Evolutionary conservation across 2,888 invertebrate genomes (phyloP), one percentile per base, ranked within the genome.

Genomic region (Hyposoter didymator): DNA sequence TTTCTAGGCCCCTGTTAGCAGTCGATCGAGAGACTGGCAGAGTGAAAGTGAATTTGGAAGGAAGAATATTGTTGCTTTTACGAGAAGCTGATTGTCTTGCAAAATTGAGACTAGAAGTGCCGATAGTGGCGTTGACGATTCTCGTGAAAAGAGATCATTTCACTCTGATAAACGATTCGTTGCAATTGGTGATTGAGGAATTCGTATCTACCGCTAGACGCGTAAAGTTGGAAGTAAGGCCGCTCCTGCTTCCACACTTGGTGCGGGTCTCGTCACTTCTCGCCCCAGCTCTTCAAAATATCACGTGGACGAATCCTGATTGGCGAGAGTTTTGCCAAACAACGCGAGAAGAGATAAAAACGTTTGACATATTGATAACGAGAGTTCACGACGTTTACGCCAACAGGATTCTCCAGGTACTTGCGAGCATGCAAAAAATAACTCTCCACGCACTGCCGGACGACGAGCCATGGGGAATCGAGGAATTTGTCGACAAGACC

Each of bases 321-420:
- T 98, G 99, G 97, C 95, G 96, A 82, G 95, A 95, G 80, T 98
- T 97, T 93, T 96, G 97, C 85, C 96, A 97, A 83, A 95, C 95
- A 78, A 97, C 97, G 35, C 96, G 97, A 87, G 95, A 96, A 55
- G 97, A 97, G 28, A 97, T 99, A 35, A 96, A 96, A 88, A 96
- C 96, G 80, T 98, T 99, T 91, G 97, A 98, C 92, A 94, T 96
- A 74, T 93, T 97, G 82, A 95, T 96, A 91, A 96, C 96, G 17
- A 96, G 98, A 89, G 97, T 98, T 5, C 97, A 97, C 90, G 99
- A 99, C 92, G 97, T 99, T 84, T 98, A 98, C 91, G 96, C 97
- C 4, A 98, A 98, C 93, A 96, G 99, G 91, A 98, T 99, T 88
- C 95, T 98, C 82, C 97, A 98, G 91, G 97, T 98, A 45, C 94